Evolutionary conservation across 1,140 invertebrate genomes (phyloP), one percentile per base, ranked within the genome.

Genomic region (Cydia pomonella): DNA sequence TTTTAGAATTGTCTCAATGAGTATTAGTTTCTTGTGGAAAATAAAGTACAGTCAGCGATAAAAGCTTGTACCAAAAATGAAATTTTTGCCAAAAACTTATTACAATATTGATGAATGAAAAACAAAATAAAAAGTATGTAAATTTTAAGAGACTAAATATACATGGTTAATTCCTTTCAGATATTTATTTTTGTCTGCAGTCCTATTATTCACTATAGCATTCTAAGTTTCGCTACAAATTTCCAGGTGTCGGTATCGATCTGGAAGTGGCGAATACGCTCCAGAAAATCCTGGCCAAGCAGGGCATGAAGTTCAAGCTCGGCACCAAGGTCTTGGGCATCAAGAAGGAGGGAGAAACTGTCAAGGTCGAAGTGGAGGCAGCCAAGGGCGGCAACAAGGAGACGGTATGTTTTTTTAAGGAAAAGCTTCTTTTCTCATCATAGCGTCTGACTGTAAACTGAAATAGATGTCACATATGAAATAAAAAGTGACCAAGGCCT

Each of bases 241-340:
- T 75, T 76, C 21, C 59, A 93, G 93, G 99, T 77, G 92, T 97
- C 75, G 99, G 99, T 44, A 99, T 99, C 82, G 99, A 99, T 92
- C 96, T 94, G 47, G 99, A 99, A 94, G 97, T 99, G 0, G 95
- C 98, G n/a, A 99, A 99, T 94, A 95, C 95, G n/a, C 96, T 99
- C 89, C 98, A 99, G 86, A 96, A 98, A 90, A 95, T 99, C 77
- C 94, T 99, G 0, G 92, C 94, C 0, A 99, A 99, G 89, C 98
- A 99, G 93, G 98, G 98, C 23, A 92, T 99, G 53, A 97, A 98
- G 80, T 99, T 99, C 90, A 98, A 98, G 93, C 93, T 99, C 25
- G 96, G 97, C 72, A 99, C 98, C 0, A 99, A 99, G 94, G 99
- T 99, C 0, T 96, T 95, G 0, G 95, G 93, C n/a, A 99, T 99